Percentiles rank a stretch among this genome's conserved stretches.
Conservation (phyloP, 2,888 invertebrate species). For the Ligdia adustata region DNA sequence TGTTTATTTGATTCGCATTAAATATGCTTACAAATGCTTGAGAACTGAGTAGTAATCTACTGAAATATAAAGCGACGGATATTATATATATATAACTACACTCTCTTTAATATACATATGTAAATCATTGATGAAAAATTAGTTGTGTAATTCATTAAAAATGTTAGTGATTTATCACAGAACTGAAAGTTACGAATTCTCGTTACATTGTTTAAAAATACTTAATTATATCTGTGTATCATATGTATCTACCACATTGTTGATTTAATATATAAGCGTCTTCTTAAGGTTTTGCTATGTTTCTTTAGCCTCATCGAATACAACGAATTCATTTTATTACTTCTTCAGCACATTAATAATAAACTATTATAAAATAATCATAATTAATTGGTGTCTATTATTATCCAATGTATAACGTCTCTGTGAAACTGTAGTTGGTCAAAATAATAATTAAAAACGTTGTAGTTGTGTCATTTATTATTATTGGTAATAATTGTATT, state of each 20-base stretch:
- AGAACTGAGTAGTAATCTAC: slow-evolving; percentile 59
- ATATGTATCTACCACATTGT: slow-evolving; percentile 76
- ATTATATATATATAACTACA: slow-evolving; percentile 21
- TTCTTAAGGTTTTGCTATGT: slow-evolving; percentile 42
- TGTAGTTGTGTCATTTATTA: slow-evolving; percentile 75
- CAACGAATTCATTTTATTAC: slow-evolving; percentile 67
- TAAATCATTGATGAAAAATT: slow-evolving; percentile 41
- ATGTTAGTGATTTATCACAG: slow-evolving; percentile 82
- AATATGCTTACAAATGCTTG: slow-evolving; percentile 62
- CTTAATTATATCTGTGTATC: slow-evolving; percentile 68
- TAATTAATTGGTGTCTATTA: slow-evolving; percentile 78
- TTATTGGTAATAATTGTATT: slow-evolving; percentile 53
- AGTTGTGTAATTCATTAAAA: slow-evolving; percentile 42
- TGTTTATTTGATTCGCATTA: slow-evolving; percentile 58
- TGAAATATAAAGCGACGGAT: slow-evolving; percentile 38
- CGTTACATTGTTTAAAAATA: slow-evolving; percentile 76
- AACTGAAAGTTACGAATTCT: slow-evolving; percentile 78
- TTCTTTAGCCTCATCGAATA: slow-evolving; percentile 56
- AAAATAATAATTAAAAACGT: slow-evolving; percentile 54
- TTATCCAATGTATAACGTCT: slow-evolving; percentile 45
- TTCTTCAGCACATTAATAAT: slow-evolving; percentile 55
- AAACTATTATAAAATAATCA: slow-evolving; percentile 57
- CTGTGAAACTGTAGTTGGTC: slow-evolving; percentile 50
- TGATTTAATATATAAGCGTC: slow-evolving; percentile 78
- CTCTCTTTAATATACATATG: slow-evolving; percentile 37